phyloP scores from a whole-genome alignment of 2,113 vertebrate species.

The Alexandromys fortis region DNA sequence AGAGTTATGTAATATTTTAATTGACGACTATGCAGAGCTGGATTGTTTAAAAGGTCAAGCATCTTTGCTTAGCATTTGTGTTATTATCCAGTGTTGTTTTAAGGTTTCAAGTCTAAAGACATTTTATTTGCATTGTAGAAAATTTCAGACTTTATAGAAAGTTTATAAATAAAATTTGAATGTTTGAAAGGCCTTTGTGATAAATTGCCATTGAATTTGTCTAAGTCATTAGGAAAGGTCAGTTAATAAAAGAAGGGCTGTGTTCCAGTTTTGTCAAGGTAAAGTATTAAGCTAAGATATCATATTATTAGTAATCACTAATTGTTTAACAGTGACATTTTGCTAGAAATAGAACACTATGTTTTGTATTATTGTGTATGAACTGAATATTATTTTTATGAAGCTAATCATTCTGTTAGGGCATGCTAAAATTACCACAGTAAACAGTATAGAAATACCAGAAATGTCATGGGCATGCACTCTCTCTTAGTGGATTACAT shows the following conservation, averaged over 20 bases:
- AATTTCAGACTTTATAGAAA: constrained; percentile 24
- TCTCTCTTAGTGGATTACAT: background rate
- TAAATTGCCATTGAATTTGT: constrained; percentile 53
- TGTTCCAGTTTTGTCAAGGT: constrained; percentile 22
- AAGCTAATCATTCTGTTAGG: background rate
- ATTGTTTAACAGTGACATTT: constrained; percentile 9
- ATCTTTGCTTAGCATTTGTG: background rate
- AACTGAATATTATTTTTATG: background rate
- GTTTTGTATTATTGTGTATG: background rate
- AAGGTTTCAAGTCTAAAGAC: constrained; percentile 32
- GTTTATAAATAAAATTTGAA: constrained; percentile 51
- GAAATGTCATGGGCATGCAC: background rate
- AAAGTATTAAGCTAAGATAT: background rate
- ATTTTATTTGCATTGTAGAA: constrained; percentile 1
- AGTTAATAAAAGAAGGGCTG: constrained; percentile 13
- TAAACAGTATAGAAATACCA: background rate
- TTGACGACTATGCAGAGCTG: background rate
- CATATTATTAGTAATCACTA: constrained; percentile 9
- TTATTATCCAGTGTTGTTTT: constrained; percentile 22
- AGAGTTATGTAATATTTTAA: constrained; percentile 6
- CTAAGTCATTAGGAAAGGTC: constrained; percentile 46
- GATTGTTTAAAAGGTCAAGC: constrained; percentile 31
- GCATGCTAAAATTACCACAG: background rate
- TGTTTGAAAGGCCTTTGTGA: background rate
- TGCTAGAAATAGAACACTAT: constrained; percentile 47